Conservation (phyloP, 35 echinoderm and acorn worm genomes). For the Apostichopus japonicus region DNA sequence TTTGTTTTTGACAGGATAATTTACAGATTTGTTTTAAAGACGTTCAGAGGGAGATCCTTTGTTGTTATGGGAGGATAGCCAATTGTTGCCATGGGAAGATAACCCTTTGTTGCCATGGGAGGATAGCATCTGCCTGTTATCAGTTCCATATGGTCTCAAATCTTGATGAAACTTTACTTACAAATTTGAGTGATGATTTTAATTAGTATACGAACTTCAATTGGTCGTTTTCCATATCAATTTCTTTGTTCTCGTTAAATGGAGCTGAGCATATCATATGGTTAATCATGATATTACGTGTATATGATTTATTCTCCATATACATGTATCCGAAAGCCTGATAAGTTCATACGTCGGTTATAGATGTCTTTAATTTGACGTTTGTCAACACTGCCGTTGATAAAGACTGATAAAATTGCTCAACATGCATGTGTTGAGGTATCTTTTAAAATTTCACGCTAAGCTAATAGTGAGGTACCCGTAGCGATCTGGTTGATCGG, state of each 20-base stretch:
- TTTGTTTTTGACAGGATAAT: neutral
- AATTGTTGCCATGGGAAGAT: neutral
- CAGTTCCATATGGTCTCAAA: too few relatives aligned
- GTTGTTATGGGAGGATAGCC: too few relatives aligned
- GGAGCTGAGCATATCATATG: neutral
- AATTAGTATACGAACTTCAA: neutral
- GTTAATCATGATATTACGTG: too few relatives aligned
- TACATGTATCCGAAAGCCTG: neutral
- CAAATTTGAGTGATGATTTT: neutral
- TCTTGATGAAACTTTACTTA: neutral
- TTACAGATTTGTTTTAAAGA: neutral
- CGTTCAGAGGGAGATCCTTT: neutral
- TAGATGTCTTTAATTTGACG: too few relatives aligned
- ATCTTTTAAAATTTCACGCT: too few relatives aligned
- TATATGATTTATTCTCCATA: neutral
- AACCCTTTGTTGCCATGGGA: neutral
- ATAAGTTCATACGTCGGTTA: too few relatives aligned
- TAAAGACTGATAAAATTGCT: too few relatives aligned
- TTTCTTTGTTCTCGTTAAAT: neutral
- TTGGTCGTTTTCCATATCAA: neutral
- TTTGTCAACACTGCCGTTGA: too few relatives aligned
- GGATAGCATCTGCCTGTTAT: neutral
- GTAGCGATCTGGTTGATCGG: too few relatives aligned
- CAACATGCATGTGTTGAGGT: too few relatives aligned
- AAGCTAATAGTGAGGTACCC: too few relatives aligned